Percentiles rank a stretch among this genome's conserved stretches.
phyloP scores from a whole-genome alignment of 2,797 vertebrate species.

The Graptemys geographica region DNA sequence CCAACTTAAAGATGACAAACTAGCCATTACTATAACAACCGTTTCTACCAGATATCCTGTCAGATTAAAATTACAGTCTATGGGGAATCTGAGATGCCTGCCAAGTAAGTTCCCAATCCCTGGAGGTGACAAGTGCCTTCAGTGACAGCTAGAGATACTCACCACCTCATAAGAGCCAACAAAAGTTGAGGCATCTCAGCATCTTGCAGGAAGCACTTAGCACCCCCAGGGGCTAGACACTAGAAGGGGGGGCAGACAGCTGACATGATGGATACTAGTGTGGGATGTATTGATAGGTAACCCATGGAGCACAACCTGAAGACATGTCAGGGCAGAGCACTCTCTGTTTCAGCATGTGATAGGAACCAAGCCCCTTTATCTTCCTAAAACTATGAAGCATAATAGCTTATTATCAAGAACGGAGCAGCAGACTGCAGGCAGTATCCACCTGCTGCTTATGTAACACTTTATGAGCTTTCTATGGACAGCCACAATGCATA shows the following conservation, averaged over 20 bases:
- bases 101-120: not conserved
- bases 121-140: not conserved
- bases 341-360: not conserved
- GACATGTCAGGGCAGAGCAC: not conserved
- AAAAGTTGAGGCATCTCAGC: not conserved
- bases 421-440: fast-evolving
- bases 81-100: not conserved
- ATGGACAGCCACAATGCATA: not conserved
- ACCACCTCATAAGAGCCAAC: not conserved
- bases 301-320: not conserved
- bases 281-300: not conserved
- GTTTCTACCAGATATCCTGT: not conserved
- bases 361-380: not conserved
- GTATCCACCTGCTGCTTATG: not conserved
- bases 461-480: not conserved
- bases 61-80: not conserved
- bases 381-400: not conserved
- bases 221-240: not conserved
- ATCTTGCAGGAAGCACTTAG: not conserved
- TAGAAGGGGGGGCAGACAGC: not conserved
- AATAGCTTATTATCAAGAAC: not conserved
- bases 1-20: not conserved
- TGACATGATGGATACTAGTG: not conserved
- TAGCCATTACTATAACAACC: not conserved
- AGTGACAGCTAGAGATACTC: not conserved